Conservation (phyloP, 2,888 invertebrate species). For the Agelastica alni region DNA sequence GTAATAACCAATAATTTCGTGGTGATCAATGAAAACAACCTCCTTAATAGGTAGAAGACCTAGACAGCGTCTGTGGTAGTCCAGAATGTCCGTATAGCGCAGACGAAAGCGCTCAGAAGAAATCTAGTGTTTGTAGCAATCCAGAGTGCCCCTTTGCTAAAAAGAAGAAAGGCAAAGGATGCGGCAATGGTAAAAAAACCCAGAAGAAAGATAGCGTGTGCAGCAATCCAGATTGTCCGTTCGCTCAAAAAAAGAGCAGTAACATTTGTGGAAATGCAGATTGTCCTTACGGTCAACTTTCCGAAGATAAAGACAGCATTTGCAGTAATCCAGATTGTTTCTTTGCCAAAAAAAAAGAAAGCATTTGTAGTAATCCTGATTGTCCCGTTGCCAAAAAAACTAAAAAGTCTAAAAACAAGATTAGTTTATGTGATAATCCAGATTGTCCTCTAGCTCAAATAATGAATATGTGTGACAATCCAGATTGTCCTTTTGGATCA, state of each 20-base stretch:
- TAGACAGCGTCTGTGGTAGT: too few relatives aligned
- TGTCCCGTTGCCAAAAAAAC: slow-evolving; percentile 31
- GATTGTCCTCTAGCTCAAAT: slow-evolving; percentile 28
- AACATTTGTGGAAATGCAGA: slow-evolving; percentile 23
- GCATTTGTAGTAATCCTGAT: slow-evolving; percentile 23
- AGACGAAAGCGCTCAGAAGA: background rate
- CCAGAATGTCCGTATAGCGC: too few relatives aligned
- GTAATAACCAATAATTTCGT: too few relatives aligned
- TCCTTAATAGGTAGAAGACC: too few relatives aligned
- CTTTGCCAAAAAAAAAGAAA: slow-evolving; percentile 6
- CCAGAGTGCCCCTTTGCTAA: slow-evolving; percentile 39
- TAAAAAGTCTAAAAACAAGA: background rate
- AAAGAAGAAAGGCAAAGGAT: background rate
- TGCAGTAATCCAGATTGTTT: slow-evolving; percentile 32
- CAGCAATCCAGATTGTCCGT: slow-evolving; percentile 34
- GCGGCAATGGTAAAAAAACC: background rate
- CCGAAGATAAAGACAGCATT: background rate
- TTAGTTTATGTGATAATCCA: slow-evolving; percentile 27
- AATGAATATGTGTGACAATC: slow-evolving; percentile 35
- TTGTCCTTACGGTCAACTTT: slow-evolving; percentile 26
- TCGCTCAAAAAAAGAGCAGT: slow-evolving; percentile 5
- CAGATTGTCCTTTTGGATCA: slow-evolving; percentile 30
- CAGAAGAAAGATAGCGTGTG: slow-evolving; percentile 26
- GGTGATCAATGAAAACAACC: too few relatives aligned
- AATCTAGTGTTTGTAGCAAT: slow-evolving; percentile 33